A percentile compares a stretch with the other conserved stretches of the same genome.
phyloP scores from a whole-genome alignment of 30 jellyfish, hydroid and myxozoan genomes.

The Mastigias papua region DNA sequence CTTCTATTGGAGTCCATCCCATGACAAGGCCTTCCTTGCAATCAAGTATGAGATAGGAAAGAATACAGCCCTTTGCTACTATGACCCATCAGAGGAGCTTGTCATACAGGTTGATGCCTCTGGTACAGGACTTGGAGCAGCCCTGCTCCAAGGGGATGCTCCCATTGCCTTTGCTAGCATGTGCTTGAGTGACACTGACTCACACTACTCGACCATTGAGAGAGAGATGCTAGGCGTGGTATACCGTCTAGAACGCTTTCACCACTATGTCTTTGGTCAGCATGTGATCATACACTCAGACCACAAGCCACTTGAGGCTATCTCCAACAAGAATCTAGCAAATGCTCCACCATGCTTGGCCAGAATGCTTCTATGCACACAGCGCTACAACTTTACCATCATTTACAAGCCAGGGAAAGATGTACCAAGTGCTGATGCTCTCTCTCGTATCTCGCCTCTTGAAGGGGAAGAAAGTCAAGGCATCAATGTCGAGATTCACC shows the following conservation, averaged over 20 bases:
- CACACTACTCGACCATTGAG: slow-evolving; percentile 38
- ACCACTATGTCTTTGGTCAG: slow-evolving; percentile 21
- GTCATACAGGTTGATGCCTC: slow-evolving; percentile 36
- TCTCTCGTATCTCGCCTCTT: slow-evolving; percentile 16
- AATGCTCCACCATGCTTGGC: slow-evolving; percentile 55
- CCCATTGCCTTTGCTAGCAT: slow-evolving; percentile 42
- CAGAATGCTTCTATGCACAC: slow-evolving; percentile 40
- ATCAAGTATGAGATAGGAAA: slow-evolving; percentile 22
- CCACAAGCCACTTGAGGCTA: slow-evolving; percentile 35
- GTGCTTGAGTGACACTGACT: slow-evolving; percentile 15
- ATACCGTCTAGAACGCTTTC: slow-evolving; percentile 43
- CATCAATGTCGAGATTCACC: slow-evolving; percentile 13
- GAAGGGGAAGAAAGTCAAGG: not conserved
- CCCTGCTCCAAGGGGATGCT: slow-evolving; percentile 35
- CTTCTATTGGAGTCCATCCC: slow-evolving; percentile 5
- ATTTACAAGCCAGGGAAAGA: slow-evolving; percentile 22
- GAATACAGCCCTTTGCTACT: slow-evolving; percentile 18
- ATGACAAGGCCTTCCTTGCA: slow-evolving; percentile 23
- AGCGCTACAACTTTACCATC: slow-evolving; percentile 17
- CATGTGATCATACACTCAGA: slow-evolving; percentile 29
- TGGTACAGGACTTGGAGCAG: slow-evolving; percentile 28
- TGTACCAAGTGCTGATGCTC: slow-evolving; percentile 49
- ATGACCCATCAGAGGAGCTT: slow-evolving; percentile 27
- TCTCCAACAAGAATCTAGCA: slow-evolving; percentile 21
- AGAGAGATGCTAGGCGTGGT: slow-evolving; percentile 30